Evolutionary conservation across 2,113 vertebrate species (phyloP).

Genomic region (Thunnus maccoyii): DNA sequence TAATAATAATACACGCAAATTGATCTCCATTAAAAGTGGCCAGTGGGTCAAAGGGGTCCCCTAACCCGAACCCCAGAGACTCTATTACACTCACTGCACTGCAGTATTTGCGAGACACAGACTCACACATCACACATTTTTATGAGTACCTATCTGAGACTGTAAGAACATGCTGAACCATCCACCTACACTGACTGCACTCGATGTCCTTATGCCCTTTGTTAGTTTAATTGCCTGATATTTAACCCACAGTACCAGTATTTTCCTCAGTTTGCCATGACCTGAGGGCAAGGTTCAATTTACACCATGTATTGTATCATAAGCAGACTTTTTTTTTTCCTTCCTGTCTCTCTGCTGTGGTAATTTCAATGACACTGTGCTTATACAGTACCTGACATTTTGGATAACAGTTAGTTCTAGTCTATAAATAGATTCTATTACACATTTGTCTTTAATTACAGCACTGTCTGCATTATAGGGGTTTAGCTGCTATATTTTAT

Average conservation of each 20-base stretch:
- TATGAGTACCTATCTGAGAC: slow-evolving; percentile 47
- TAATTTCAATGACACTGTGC: slow-evolving; percentile 31
- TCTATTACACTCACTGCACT: neutral
- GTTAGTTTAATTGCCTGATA: slow-evolving; percentile 76
- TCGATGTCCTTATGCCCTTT: slow-evolving; percentile 51
- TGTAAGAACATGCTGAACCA: slow-evolving; percentile 15
- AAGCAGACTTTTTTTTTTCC: slow-evolving; percentile 2
- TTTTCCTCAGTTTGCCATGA: slow-evolving; percentile 44
- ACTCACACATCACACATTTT: slow-evolving; percentile 50
- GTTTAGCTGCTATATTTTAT: slow-evolving; percentile 98
- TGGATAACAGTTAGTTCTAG: slow-evolving; percentile 38
- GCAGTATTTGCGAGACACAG: slow-evolving; percentile 14
- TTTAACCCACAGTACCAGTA: slow-evolving; percentile 64
- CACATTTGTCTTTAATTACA: slow-evolving; percentile 96
- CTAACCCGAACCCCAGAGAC: neutral
- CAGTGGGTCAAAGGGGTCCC: too few relatives aligned
- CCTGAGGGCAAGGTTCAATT: slow-evolving; percentile 68
- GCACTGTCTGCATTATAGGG: slow-evolving; percentile 91
- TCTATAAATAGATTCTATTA: slow-evolving; percentile 94
- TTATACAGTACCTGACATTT: slow-evolving; percentile 84
- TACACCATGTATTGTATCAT: slow-evolving; percentile 40
- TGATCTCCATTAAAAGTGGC: too few relatives aligned
- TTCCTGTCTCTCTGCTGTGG: slow-evolving; percentile 13
- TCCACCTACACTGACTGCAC: slow-evolving; percentile 9
- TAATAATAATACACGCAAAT: too few relatives aligned